Evolutionary conservation across 2,113 vertebrate genomes (phyloP).

Genomic region (Conger conger): DNA sequence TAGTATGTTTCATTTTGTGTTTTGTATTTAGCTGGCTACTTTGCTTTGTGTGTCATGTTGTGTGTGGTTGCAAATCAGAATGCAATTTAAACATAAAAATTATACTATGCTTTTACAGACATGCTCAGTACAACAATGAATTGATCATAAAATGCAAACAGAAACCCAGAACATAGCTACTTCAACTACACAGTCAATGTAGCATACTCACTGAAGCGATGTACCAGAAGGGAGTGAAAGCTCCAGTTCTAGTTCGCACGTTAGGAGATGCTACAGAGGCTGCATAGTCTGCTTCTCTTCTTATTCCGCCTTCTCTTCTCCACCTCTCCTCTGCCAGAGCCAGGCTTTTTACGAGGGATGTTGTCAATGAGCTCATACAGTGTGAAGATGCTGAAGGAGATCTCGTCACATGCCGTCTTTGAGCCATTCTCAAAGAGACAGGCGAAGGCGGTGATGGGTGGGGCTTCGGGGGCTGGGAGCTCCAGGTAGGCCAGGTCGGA

Average conservation of each 20-base stretch:
- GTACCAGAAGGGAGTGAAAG: neutral
- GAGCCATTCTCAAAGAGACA: slow-evolving; percentile 88
- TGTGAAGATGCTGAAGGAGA: slow-evolving; percentile 89
- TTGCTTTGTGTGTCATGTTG: too few relatives aligned
- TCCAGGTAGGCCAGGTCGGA: slow-evolving; percentile 86
- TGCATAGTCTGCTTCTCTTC: slow-evolving; percentile 45
- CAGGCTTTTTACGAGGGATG: slow-evolving; percentile 54
- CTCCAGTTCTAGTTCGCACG: neutral
- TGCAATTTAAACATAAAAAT: neutral
- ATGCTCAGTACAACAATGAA: neutral
- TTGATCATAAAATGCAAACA: neutral
- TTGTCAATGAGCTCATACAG: slow-evolving; percentile 82
- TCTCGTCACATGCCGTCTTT: slow-evolving; percentile 81
- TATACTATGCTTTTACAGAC: too few relatives aligned
- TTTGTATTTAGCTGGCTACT: too few relatives aligned
- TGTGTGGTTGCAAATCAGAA: too few relatives aligned
- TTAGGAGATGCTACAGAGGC: slow-evolving; percentile 55
- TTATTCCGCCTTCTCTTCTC: slow-evolving; percentile 27
- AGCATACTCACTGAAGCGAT: too few relatives aligned
- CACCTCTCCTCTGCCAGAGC: neutral
- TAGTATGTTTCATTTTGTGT: too few relatives aligned
- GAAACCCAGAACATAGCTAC: neutral
- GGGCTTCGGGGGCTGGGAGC: slow-evolving; percentile 52
- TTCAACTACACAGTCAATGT: neutral
- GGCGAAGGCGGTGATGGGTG: slow-evolving; percentile 69